Evolutionary conservation across 2,113 vertebrate genomes (phyloP), one percentile per base, ranked within the genome.

Genomic region (Caranx melampygus): DNA sequence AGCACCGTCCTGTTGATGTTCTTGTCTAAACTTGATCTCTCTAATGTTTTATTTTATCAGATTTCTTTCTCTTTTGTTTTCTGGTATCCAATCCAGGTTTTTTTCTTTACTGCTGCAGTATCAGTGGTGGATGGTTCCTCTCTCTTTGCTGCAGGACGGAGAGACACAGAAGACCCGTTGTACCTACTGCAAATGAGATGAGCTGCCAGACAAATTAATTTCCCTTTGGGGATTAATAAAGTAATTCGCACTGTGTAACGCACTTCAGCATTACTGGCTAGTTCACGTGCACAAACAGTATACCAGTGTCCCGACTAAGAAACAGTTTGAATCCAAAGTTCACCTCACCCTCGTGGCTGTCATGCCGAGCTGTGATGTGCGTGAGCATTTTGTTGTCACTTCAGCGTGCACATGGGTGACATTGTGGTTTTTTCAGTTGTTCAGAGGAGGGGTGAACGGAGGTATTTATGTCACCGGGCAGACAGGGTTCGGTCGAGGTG

Each of bases 381-480:
- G 44, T 33, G 51, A 71, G 64, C 57, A 65, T 54, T 74, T 21
- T 67, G 55, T 52, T 21, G 74, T 64, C 13, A 34, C 31, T 79
- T 21, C 12, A 15, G 12, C 3, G 0, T 34, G 42, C 45, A 76
- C 58, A 45, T 6, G 71, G 37, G 51, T 63, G 62, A 66, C 9
- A 12, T 5, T n/a, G 18, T 20, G 42, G 52, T 55, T 21, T 26
- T 26, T 26, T 26, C 49, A 54, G 21, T 31, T 61, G 64, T 79
- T 86, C 82, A 67, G 35, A 3, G 76, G 83, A 71, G 35, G 11
- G 76, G 83, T 83, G 75, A 85, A 86, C 70, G n/a, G 69, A n/a
- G 85, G 81, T 80, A 74, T 88, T 89, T 72, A 31, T 83, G 85
- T 86, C 77, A 52, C 55, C 31, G 6, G 6, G 78, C 51, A 68